Evolutionary conservation across 2,113 vertebrate genomes (phyloP), one percentile per base, ranked within the genome.

Genomic region (Dicerorhinus sumatrensis): DNA sequence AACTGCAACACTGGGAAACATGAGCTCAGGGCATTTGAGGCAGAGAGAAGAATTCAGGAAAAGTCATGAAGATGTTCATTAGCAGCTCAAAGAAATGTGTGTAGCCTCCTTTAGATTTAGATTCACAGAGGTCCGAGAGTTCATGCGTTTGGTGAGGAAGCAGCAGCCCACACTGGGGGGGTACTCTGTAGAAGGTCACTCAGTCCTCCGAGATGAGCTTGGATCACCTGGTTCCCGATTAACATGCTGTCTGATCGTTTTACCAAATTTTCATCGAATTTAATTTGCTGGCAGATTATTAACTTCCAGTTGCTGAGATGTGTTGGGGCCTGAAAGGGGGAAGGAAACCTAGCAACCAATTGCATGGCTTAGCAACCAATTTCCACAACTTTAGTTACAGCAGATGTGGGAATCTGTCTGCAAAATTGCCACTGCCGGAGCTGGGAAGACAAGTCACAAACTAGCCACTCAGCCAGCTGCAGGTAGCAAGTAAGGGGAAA

Each of bases 211-310:
- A 87, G 69, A 77, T 62, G 1, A 98, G 69, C n/a, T 70, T 83
- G 70, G 85, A 70, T 39, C n/a, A 87, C 60, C 70, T 89, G 46
- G 60, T 58, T 90, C 48, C 91, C 29, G 27, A 94, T 62, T 46
- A 96, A 95, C 93, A 97, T 96, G 60, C 48, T 95, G 70, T 94
- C 84, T 91, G 84, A 91, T 77, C 75, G 97, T 76, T 94, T 93
- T 60, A 23, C 76, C 48, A 96, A 98, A 85, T 97, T 76, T 94
- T 93, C 63, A 23, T 73, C 48, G 95, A 98, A 85, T 97, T 96
- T 94, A 95, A 98, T 98, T 98, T 98, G 90, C 51, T 96, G 96
- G 94, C 83, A 98, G 95, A 93, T 98, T 97, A 95, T 98, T 98
- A 98, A 98, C 97, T 98, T 97, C 95, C 8, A 94, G 5, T 98